Evolutionary conservation across 1,140 invertebrate genomes (phyloP).

Genomic region (Drosophila cardini): DNA sequence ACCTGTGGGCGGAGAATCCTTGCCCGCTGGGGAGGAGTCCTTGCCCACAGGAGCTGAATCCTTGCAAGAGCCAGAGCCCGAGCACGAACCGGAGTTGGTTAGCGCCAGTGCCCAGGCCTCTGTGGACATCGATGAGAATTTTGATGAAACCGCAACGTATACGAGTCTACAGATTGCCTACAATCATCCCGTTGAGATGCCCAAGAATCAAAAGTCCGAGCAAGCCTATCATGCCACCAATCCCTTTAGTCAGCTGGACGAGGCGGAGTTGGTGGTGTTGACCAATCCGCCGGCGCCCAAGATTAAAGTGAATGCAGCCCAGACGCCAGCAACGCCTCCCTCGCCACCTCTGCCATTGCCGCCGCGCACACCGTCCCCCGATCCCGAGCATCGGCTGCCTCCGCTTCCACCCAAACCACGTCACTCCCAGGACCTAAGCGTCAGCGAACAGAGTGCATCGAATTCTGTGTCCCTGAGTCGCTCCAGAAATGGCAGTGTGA

Average conservation of each 20-base stretch:
- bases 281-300: constrained; percentile 85
- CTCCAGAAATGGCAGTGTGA: constrained; percentile 71
- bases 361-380: constrained; percentile 74
- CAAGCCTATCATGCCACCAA: constrained; percentile 50
- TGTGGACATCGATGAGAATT: constrained; percentile 87
- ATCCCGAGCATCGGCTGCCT: constrained; percentile 63
- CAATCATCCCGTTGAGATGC: constrained; percentile 89
- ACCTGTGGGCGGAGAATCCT: constrained; percentile 40
- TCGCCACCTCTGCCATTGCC: constrained; percentile 69
- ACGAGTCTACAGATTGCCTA: constrained; percentile 93
- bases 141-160: constrained; percentile 91
- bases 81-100: constrained; percentile 37
- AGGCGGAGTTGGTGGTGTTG: constrained; percentile 72
- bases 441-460: constrained; percentile 57
- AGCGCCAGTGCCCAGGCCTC: constrained; percentile 70
- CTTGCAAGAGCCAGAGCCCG: constrained; percentile 7
- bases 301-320: constrained; percentile 76
- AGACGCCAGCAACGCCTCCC: constrained; percentile 69
- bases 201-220: constrained; percentile 22
- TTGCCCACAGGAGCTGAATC: no score
- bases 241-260: constrained; percentile 69
- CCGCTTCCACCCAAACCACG: constrained; percentile 77
- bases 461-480: constrained; percentile 60
- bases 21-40: constrained; percentile 47
- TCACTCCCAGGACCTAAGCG: constrained; percentile 67